Base-by-base conservation (phyloP, 2,113 vertebrate genomes). In the Phrynocephalus versicolor region DNA sequence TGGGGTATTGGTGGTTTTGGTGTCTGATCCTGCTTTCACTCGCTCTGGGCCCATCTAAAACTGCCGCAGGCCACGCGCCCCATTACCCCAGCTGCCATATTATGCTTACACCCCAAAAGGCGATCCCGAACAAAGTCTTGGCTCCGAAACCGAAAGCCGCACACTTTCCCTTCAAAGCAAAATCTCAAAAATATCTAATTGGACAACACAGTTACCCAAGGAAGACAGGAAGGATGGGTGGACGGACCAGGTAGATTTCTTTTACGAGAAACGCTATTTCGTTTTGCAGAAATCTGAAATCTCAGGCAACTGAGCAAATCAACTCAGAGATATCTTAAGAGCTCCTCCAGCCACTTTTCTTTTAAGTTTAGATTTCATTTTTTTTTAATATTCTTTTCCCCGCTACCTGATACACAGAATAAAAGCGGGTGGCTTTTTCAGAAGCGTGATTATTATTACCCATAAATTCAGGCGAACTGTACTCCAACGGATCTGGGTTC, bases 231-330 rank as follows among this genome's bases (percentile, higher is more conserved):
- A 90, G 89, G 71, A 67, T 82, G 62, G 1, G 9, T 6, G 60
- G 45, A 51, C 45, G 5, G 62, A 67, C 27, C 64, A 30, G 30
- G 64, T 27, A 10, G 64, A 27, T 30, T 67, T 25, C 64, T 67
- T 67, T 2, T 1, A 13, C 10, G 19, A 27, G 64, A 91, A 2
- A 8, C 90, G 62, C 79, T 87, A 85, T 82, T 88, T 90, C 82
- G 81, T 92, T 88, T 83, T 81, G 45, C 10, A 57, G 39, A 58
- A 77, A 70, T 1, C 12, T 84, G 33, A 77, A 62, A 55, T 84
- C 45, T 51, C 45, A 51, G 5, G 10, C 45, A 51, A 51, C 10
- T 51, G 10, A 51, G 45, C 45, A 51, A 51, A 51, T 51, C 45
- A 6, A 51, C 45, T n/a, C n/a, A n/a, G n/a, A n/a, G n/a, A n/a